These are phyloP conservation scores for Calidris pygmaea DNA, from an alignment of 2,113 vertebrate species.

Conservation along the genomic window DNA sequence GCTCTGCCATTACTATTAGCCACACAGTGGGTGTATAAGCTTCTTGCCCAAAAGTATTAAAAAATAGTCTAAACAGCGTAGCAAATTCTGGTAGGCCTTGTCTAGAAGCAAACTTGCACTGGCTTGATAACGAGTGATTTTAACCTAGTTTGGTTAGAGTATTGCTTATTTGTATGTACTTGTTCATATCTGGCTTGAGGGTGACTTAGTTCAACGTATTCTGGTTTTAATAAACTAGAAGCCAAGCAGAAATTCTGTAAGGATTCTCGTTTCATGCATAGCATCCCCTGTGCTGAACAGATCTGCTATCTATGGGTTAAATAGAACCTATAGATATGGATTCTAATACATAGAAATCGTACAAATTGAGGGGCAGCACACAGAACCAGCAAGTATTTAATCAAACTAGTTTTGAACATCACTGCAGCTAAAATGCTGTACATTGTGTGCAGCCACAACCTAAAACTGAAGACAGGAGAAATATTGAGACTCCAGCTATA, in stretches of 20 bases:
- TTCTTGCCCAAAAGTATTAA: slow-evolving; percentile 4
- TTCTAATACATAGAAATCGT: not conserved
- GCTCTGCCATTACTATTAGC: slow-evolving; percentile 43
- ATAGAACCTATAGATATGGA: not conserved
- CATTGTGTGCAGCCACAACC: not conserved
- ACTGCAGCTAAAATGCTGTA: not conserved
- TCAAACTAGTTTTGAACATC: not conserved
- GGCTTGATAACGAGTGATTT: not conserved
- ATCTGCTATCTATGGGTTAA: not conserved
- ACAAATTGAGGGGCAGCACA: not conserved
- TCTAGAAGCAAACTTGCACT: not conserved
- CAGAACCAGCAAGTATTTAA: not conserved
- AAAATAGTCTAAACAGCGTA: not conserved
- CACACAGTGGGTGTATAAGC: not conserved
- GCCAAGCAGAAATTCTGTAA: not conserved
- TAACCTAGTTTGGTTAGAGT: not conserved
- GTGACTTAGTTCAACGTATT: not conserved
- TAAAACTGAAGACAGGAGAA: not conserved
- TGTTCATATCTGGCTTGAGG: not conserved
- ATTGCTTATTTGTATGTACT: not conserved
- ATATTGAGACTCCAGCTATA: not conserved
- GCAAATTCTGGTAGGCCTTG: not conserved
- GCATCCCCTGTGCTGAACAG: not conserved
- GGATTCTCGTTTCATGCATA: not conserved
- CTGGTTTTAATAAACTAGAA: not conserved